phyloP scores from a whole-genome alignment of 2,888 invertebrate species.

The Homarus gammarus region DNA sequence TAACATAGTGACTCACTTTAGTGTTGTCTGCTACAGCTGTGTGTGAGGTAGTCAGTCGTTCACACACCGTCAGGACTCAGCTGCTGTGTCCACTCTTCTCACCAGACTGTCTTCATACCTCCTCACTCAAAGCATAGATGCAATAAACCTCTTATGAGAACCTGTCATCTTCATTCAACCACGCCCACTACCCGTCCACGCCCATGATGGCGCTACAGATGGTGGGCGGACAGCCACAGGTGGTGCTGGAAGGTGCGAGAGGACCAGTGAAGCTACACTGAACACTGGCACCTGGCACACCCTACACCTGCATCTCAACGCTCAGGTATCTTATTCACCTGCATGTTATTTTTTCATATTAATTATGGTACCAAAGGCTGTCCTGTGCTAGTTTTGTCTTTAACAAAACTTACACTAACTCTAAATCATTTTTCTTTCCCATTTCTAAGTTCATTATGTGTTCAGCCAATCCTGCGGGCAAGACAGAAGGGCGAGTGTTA shows the following conservation, averaged over 20 bases:
- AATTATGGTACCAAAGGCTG: no score
- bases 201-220: constrained; percentile 61
- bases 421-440: no score
- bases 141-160: constrained; percentile 59
- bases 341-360: no score
- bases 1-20: no score
- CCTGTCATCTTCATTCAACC: constrained; percentile 41
- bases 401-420: no score
- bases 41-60: no score
- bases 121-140: constrained; percentile 44
- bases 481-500: no score
- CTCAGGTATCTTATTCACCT: no score
- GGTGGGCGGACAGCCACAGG: constrained; percentile 47
- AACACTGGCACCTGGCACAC: constrained; percentile 47
- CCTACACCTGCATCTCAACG: constrained; percentile 55
- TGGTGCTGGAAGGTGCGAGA: constrained; percentile 47
- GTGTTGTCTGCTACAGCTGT: no score
- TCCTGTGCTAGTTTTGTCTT: no score
- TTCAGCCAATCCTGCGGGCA: no score
- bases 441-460: no score
- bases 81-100: constrained; percentile 54
- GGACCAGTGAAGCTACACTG: constrained; percentile 37
- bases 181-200: constrained; percentile 11
- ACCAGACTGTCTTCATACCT: constrained; percentile 55
- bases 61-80: constrained; percentile 62